Evolutionary conservation across 1,140 invertebrate genomes (phyloP).

Genomic region (Linepithema humile): DNA sequence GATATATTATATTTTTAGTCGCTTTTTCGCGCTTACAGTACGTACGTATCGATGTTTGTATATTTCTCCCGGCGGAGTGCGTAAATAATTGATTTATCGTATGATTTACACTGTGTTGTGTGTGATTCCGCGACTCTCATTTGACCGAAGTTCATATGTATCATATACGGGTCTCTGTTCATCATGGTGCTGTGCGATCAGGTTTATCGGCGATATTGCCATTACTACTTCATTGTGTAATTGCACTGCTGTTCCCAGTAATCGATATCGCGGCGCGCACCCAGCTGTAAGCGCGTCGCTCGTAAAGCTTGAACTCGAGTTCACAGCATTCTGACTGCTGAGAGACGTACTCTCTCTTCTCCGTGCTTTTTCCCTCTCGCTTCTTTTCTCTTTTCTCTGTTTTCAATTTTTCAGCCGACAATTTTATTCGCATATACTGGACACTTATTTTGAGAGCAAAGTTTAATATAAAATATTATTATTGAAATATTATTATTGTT

Average conservation of each 20-base stretch:
- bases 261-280: slow-evolving; percentile 71
- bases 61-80: slow-evolving; percentile 1
- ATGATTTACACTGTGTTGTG: slow-evolving; percentile 52
- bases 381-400: background rate
- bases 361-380: background rate
- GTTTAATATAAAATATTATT: background rate
- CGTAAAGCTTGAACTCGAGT: slow-evolving; percentile 77
- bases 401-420: background rate
- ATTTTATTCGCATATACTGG: background rate
- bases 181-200: slow-evolving; percentile 30
- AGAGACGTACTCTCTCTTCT: slow-evolving; percentile 44
- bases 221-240: slow-evolving; percentile 77
- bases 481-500: background rate
- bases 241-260: slow-evolving; percentile 73
- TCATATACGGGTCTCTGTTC: slow-evolving; percentile 21
- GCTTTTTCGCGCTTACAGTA: slow-evolving; percentile 45
- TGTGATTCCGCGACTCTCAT: slow-evolving; percentile 21
- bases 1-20: background rate
- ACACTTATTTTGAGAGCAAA: background rate
- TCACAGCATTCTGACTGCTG: slow-evolving; percentile 67
- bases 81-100: slow-evolving; percentile 69
- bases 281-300: slow-evolving; percentile 69
- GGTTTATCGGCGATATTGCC: slow-evolving; percentile 72
- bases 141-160: slow-evolving; percentile 60
- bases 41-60: slow-evolving; percentile 10